Evolutionary conservation across 2,888 invertebrate species (phyloP), one percentile per base, ranked within the genome.

Genomic region (Ryuthela nishihirai): DNA sequence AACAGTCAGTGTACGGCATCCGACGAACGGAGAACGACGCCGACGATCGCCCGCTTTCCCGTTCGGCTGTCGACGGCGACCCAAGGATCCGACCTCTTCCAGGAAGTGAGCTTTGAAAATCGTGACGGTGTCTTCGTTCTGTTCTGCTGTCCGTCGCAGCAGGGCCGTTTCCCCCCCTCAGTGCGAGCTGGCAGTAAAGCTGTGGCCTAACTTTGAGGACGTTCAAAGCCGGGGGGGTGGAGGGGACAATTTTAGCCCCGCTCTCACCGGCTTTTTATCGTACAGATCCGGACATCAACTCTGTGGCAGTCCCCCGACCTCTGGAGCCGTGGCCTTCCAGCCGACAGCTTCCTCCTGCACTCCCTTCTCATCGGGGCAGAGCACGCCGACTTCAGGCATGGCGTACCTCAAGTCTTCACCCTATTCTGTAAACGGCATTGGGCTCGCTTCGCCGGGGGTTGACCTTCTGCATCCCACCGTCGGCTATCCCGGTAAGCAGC

Each of bases 391-490:
- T 21, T 42, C 54, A 36, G 61, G 61, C 26, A 66, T 66, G 66
- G 64, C 66, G 25, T 66, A 66, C 53, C 66, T 66, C 58, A 66
- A 66, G 58, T 65, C 66, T 20, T 49, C 55, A 32, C 66, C 66
- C 15, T 66, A 66, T 50, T 55, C 63, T 18, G 65, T 66, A 62
- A 66, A 66, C 67, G 62, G 71, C 68, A 75, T 79, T 67, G 72
- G 77, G 68, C 76, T 79, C 69, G 77, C 80, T 76, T 77, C 81
- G 36, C 78, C 81, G 58, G 79, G 81, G 42, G 82, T 83, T 72
- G 84, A 84, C 71, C 79, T 82, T 38, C 73, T 84, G 67, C 83
- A 84, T 70, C 78, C 81, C 12, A 80, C 82, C 54, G 83, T 84
- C 81, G 82, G 82, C 55, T 84, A 83, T 72, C 82, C 82, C 36